A percentile compares a stretch with the other conserved stretches of the same genome.
These are phyloP conservation scores for Mastomys coucha DNA, from an alignment of 2,113 vertebrate genomes.

Conservation along the genomic window DNA sequence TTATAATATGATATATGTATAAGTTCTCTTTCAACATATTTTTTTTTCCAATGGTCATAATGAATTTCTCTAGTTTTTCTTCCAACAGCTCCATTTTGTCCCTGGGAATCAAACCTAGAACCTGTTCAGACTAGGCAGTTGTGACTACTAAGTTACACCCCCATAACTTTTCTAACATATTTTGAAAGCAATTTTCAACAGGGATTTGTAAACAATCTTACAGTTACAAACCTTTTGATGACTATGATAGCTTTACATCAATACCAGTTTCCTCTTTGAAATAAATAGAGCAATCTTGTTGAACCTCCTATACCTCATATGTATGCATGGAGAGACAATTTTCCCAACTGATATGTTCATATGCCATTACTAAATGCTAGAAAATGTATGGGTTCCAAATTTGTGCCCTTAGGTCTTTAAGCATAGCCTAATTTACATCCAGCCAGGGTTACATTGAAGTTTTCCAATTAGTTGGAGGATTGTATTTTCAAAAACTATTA, in stretches of 20 bases:
- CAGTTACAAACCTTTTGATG: constrained; percentile 38
- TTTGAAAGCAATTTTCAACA: constrained; percentile 62
- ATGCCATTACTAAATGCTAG: constrained; percentile 48
- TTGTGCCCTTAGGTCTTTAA: constrained; percentile 43
- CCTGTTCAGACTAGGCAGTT: neutral
- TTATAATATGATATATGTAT: constrained; percentile 46
- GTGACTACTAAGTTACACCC: neutral
- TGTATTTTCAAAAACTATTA: constrained; percentile 69
- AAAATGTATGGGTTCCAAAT: constrained; percentile 60
- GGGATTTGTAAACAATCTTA: constrained; percentile 50
- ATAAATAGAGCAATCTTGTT: constrained; percentile 60
- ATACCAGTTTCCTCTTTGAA: constrained; percentile 38
- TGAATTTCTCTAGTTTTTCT: constrained; percentile 66
- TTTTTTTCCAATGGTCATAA: constrained; percentile 20
- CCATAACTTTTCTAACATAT: neutral
- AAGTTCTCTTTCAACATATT: constrained; percentile 56
- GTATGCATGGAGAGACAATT: constrained; percentile 59
- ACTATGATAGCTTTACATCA: constrained; percentile 38
- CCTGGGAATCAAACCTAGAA: neutral
- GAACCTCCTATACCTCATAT: constrained; percentile 49
- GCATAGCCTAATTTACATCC: constrained; percentile 62
- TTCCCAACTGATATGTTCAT: constrained; percentile 47
- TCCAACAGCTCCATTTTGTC: constrained; percentile 11
- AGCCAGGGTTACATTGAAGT: constrained; percentile 50
- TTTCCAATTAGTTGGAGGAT: constrained; percentile 53